Evolutionary conservation across 2,888 invertebrate species (phyloP).

Genomic region (Euproctis similis): DNA sequence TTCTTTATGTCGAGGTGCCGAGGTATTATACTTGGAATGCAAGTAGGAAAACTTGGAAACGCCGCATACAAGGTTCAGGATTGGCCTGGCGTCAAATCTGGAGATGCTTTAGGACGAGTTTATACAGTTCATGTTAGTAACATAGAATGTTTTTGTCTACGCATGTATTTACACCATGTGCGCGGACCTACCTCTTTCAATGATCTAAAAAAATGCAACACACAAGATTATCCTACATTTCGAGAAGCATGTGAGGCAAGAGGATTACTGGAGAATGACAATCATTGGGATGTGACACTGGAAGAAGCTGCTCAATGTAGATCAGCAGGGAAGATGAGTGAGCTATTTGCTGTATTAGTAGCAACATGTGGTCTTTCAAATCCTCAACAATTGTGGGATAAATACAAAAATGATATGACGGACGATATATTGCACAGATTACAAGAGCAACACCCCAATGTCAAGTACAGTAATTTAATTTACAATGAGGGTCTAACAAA

Average conservation of each 20-base stretch:
- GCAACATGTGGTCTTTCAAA: slow-evolving; percentile 2
- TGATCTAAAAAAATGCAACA: slow-evolving; percentile 12
- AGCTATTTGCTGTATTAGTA: background rate
- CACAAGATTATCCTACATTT: slow-evolving; percentile 17
- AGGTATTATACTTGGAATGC: slow-evolving; percentile 18
- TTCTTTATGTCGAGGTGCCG: slow-evolving; percentile 6
- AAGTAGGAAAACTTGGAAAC: slow-evolving; percentile 14
- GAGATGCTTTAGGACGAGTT: background rate
- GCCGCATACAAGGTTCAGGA: slow-evolving; percentile 1
- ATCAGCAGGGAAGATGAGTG: background rate
- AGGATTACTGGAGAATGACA: slow-evolving; percentile 30
- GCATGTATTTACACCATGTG: background rate
- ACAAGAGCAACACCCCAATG: too few relatives aligned
- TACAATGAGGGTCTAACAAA: too few relatives aligned
- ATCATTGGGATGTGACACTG: slow-evolving; percentile 19
- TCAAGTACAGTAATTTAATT: too few relatives aligned
- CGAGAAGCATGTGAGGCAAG: slow-evolving; percentile 19
- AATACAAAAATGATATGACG: background rate
- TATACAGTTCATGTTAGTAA: background rate
- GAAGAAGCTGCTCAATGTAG: slow-evolving; percentile 6
- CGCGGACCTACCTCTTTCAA: too few relatives aligned
- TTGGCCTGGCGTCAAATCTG: slow-evolving; percentile 1
- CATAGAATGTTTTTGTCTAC: slow-evolving; percentile 1
- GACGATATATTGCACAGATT: background rate
- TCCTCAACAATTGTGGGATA: slow-evolving; percentile 1